Evolutionary conservation across 2,113 vertebrate species (phyloP).

Genomic region (Spheniscus mendiculus): DNA sequence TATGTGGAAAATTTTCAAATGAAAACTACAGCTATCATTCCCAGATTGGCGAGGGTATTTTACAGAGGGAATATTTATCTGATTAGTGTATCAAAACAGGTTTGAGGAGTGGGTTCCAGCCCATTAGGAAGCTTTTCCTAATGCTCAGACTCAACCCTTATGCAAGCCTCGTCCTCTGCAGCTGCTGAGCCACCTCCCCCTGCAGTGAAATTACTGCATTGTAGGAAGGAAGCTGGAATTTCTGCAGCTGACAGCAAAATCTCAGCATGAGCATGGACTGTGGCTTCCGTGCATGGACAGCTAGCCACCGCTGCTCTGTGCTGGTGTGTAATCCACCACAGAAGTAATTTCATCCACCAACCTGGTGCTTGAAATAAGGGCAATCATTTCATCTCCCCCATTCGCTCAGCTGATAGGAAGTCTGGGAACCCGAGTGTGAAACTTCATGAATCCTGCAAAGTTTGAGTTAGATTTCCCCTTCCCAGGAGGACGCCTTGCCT

Average conservation of each 20-base stretch:
- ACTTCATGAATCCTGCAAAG: background rate
- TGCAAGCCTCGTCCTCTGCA: background rate
- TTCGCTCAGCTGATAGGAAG: background rate
- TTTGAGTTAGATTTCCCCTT: background rate
- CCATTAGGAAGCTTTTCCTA: background rate
- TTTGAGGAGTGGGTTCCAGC: background rate
- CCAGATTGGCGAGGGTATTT: background rate
- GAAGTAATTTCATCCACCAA: background rate
- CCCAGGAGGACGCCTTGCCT: background rate
- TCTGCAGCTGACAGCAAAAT: background rate
- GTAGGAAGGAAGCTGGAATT: background rate
- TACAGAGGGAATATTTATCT: background rate
- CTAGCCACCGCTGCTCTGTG: background rate
- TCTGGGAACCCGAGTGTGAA: background rate
- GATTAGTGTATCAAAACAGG: background rate
- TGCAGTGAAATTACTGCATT: background rate
- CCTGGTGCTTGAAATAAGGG: background rate
- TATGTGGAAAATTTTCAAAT: background rate
- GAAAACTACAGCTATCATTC: background rate
- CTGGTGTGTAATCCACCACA: background rate
- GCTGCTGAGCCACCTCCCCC: background rate
- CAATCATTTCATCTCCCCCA: background rate
- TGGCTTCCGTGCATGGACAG: background rate
- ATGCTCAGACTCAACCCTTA: background rate
- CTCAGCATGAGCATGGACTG: background rate